Evolutionary conservation across 1,140 invertebrate genomes (phyloP).

Genomic region (Anagrus nilaparvatae): DNA sequence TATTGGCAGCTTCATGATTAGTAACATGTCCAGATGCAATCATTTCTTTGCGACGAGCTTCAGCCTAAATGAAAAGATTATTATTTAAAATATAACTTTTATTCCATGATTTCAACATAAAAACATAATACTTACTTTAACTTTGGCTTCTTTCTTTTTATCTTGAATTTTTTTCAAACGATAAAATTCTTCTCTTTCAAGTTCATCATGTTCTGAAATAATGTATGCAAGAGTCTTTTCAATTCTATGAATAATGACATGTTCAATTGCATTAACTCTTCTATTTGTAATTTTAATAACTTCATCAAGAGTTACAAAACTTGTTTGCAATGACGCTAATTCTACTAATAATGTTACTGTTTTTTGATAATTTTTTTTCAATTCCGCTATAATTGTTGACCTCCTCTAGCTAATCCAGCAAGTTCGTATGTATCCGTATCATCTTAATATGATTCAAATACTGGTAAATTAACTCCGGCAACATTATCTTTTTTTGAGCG

Average conservation of each 20-base stretch:
- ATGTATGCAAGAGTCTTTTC: conserved; percentile 96
- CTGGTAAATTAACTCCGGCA: conserved; percentile 90
- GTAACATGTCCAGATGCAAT: conserved; percentile 43
- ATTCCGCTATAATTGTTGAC: conserved; percentile 85
- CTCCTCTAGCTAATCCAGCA: conserved; percentile 86
- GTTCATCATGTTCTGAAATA: conserved; percentile 95
- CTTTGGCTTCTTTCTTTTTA: conserved; percentile 61
- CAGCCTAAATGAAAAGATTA: conserved; percentile 30
- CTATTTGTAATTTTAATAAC: conserved; percentile 97
- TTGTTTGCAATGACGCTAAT: conserved; percentile 90
- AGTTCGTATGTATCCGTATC: conserved; percentile 88
- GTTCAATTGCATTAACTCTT: conserved; percentile 99
- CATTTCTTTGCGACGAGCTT: conserved; percentile 38
- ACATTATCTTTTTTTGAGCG: conserved; percentile 99
- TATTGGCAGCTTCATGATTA: conserved; percentile 48
- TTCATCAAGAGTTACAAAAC: conserved; percentile 93
- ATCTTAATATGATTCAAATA: conserved; percentile 94
- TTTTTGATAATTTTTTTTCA: conserved; percentile 93
- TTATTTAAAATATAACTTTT: conserved; percentile 6
- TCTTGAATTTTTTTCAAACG: conserved; percentile 94
- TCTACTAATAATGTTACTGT: conserved; percentile 89
- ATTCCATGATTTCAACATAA: too few species aligned
- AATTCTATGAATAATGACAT: conserved; percentile 97
- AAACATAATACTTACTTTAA: conserved; percentile 32
- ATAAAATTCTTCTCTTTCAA: conserved; percentile 99